Conservation (phyloP, 2,888 invertebrate species). For the Entomobrya proxima region DNA sequence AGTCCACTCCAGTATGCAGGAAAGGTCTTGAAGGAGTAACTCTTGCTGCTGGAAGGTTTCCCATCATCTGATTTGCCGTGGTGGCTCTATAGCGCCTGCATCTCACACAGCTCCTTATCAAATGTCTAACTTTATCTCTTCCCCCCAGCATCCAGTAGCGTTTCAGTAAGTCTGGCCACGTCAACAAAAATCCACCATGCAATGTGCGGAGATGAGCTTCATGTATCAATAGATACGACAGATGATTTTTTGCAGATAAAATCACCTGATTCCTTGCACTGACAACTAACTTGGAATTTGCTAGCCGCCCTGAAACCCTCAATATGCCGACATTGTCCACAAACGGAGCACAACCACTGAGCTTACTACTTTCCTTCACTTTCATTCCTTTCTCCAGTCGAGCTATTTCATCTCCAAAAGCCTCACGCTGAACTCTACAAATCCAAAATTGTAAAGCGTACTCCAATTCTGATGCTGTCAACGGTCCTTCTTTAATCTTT, state of each 20-base stretch:
- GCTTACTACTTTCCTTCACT: neutral
- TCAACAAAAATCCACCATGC: neutral
- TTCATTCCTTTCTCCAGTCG: neutral
- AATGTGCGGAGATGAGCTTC: neutral
- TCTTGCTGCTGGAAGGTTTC: conserved; percentile 73
- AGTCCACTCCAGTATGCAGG: conserved; percentile 67
- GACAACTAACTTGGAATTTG: neutral
- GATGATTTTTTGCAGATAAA: neutral
- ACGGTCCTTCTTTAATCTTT: too few relatives aligned
- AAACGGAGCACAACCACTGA: conserved; percentile 63
- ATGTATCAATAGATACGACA: neutral
- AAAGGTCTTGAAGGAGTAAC: conserved; percentile 73
- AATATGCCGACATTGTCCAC: neutral
- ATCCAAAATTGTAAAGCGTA: neutral
- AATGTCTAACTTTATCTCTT: conserved; percentile 17
- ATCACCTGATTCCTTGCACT: neutral
- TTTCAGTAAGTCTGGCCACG: neutral
- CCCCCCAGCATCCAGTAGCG: conserved; percentile 42
- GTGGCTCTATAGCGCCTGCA: conserved; percentile 51
- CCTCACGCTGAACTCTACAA: neutral
- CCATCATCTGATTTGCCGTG: conserved; percentile 74
- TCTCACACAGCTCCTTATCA: conserved; percentile 47
- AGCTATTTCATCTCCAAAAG: neutral
- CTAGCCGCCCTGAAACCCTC: neutral
- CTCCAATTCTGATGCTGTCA: neutral